These are phyloP conservation scores for Telmatherina bonti DNA, from an alignment of 2,797 vertebrate species.

Conservation along the genomic window DNA sequence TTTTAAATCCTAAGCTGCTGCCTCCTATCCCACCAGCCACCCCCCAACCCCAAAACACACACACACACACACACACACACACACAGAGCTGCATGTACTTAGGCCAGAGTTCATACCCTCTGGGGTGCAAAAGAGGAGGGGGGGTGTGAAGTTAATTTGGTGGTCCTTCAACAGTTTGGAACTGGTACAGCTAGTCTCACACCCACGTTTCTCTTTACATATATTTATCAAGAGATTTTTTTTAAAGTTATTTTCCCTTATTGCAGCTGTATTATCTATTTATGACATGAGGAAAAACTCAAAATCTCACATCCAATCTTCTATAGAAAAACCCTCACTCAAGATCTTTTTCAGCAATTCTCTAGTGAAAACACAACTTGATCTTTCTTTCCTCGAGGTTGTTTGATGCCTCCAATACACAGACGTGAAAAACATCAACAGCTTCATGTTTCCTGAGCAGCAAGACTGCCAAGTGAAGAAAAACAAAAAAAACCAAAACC, in stretches of 20 bases:
- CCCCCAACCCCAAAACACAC: conserved; percentile 33
- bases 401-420: conserved; percentile 14
- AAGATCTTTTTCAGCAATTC: conserved; percentile 25
- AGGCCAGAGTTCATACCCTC: conserved; percentile 71
- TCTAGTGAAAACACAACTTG: conserved; percentile 22
- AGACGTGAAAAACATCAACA: not conserved
- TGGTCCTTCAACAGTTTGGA: conserved; percentile 82
- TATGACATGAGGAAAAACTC: conserved; percentile 36
- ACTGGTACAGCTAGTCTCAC: conserved; percentile 77
- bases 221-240: not conserved
- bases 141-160: conserved; percentile 80
- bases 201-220: conserved; percentile 43
- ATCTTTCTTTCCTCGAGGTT: conserved; percentile 4
- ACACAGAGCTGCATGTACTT: conserved; percentile 79
- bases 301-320: conserved; percentile 49
- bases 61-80: conserved; percentile 40
- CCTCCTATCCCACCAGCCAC: conserved; percentile 47
- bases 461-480: not conserved
- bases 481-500: conserved; percentile 13
- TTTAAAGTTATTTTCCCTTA: conserved; percentile 41
- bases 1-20: conserved; percentile 73
- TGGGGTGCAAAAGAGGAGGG: conserved; percentile 68
- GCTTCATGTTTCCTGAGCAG: conserved; percentile 23
- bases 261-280: conserved; percentile 51
- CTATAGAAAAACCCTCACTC: conserved; percentile 44